phyloP scores from a whole-genome alignment of 2,888 invertebrate genomes.

The Patella depressa region DNA sequence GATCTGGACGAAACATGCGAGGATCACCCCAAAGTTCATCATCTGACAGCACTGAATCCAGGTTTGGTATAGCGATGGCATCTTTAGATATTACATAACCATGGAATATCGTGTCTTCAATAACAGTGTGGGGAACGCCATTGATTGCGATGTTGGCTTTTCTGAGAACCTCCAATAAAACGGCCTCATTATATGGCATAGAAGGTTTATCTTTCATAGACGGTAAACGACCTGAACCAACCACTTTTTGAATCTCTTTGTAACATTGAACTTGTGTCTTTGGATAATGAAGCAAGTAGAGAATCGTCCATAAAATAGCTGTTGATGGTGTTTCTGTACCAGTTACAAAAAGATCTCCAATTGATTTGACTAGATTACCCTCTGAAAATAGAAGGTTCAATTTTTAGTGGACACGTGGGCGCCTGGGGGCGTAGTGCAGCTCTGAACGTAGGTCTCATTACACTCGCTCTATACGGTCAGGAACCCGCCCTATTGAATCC shows the following conservation, averaged over 20 bases:
- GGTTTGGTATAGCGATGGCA: constrained; percentile 44
- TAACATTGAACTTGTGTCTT: constrained; percentile 71
- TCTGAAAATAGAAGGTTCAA: constrained; percentile 27
- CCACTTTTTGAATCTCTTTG: constrained; percentile 54
- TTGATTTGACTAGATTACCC: constrained; percentile 31
- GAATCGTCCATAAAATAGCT: constrained; percentile 87
- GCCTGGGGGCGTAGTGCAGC: no score
- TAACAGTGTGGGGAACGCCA: constrained; percentile 44
- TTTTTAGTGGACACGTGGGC: no score
- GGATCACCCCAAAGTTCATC: constrained; percentile 39
- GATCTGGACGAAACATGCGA: no score
- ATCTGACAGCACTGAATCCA: constrained; percentile 51
- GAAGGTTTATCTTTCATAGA: constrained; percentile 38
- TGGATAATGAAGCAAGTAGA: constrained; percentile 84
- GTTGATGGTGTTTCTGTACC: constrained; percentile 83
- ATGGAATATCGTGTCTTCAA: constrained; percentile 58
- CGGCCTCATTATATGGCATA: constrained; percentile 55
- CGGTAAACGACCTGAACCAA: constrained; percentile 57
- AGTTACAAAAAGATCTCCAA: constrained; percentile 51
- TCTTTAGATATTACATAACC: constrained; percentile 27
- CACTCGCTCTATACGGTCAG: no score
- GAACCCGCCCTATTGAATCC: no score
- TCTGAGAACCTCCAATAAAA: constrained; percentile 55
- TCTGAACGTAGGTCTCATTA: no score
- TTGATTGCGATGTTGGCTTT: constrained; percentile 49